phyloP scores from a whole-genome alignment of 2,797 vertebrate genomes.

The Xenentodon cancila region DNA sequence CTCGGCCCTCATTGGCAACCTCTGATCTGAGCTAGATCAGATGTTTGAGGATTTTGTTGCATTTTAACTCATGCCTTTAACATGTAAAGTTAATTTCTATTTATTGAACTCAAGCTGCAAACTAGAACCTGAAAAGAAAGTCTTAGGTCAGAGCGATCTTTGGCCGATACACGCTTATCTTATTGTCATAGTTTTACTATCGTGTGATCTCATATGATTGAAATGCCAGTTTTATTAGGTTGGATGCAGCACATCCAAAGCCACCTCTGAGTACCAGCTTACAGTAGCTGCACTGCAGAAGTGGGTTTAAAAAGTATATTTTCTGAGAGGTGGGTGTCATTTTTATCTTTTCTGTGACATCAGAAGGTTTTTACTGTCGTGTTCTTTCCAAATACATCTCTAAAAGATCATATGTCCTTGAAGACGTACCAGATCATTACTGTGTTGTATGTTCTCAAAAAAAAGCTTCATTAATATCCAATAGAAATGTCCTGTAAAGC shows the following conservation, averaged over 20 bases:
- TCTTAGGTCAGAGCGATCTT: constrained; percentile 21
- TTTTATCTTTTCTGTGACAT: constrained; percentile 25
- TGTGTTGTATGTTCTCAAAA: constrained; percentile 44
- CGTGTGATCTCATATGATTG: background rate
- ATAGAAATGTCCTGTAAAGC: constrained; percentile 53
- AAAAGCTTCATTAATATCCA: constrained; percentile 22
- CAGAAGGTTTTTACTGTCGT: constrained; percentile 16
- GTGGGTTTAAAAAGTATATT: constrained; percentile 38
- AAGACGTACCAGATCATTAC: constrained; percentile 27
- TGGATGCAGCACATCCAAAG: constrained; percentile 9
- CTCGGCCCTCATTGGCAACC: constrained; percentile 93
- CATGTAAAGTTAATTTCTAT: constrained; percentile 52
- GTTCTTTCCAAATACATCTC: constrained; percentile 3
- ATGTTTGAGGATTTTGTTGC: constrained; percentile 5
- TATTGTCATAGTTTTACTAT: constrained; percentile 41
- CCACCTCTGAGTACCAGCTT: constrained; percentile 22
- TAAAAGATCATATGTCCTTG: background rate
- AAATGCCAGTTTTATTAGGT: constrained; percentile 19
- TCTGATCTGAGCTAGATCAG: constrained; percentile 61
- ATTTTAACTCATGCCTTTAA: constrained; percentile 52
- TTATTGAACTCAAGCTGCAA: constrained; percentile 61
- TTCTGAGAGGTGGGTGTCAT: constrained; percentile 27
- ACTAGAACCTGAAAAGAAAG: constrained; percentile 16
- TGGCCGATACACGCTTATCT: constrained; percentile 46
- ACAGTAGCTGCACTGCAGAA: constrained; percentile 28